phyloP scores from a whole-genome alignment of 2,113 vertebrate genomes.

The Halichoerus grypus region DNA sequence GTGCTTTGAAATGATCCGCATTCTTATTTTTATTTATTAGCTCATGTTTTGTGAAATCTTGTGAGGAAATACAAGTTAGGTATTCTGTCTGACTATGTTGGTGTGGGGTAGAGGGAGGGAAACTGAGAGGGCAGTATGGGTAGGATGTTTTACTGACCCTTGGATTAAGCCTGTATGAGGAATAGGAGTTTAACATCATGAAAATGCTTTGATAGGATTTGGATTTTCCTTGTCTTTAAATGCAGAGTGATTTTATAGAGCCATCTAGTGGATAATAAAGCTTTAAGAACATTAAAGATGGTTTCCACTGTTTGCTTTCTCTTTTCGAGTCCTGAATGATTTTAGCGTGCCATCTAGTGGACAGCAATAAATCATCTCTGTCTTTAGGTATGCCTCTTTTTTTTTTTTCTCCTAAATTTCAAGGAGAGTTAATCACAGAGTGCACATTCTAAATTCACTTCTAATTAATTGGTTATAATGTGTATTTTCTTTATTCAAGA shows the following conservation, averaged over 20 bases:
- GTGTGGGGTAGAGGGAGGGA: not conserved
- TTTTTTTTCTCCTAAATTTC: not conserved
- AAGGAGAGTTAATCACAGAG: not conserved
- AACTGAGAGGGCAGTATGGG: not conserved
- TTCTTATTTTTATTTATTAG: constrained; percentile 17
- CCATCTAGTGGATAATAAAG: constrained; percentile 86
- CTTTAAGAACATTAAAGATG: not conserved
- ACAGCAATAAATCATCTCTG: not conserved
- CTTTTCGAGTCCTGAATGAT: not conserved
- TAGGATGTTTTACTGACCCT: not conserved
- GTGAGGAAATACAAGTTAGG: not conserved
- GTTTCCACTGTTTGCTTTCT: not conserved
- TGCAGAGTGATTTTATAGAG: constrained; percentile 81
- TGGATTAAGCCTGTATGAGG: not conserved
- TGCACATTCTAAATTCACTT: not conserved
- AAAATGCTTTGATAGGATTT: not conserved
- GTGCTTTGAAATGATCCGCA: not conserved
- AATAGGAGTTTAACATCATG: not conserved
- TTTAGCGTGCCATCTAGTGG: constrained; percentile 69
- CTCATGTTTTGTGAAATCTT: not conserved
- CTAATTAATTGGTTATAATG: not conserved
- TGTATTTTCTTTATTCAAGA: not conserved
- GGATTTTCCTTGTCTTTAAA: not conserved
- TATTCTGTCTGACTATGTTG: not conserved
- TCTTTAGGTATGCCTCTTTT: not conserved